Evolutionary conservation across 2,113 vertebrate species (phyloP), one percentile per base, ranked within the genome.

Genomic region (Leptodactylus fuscus): DNA sequence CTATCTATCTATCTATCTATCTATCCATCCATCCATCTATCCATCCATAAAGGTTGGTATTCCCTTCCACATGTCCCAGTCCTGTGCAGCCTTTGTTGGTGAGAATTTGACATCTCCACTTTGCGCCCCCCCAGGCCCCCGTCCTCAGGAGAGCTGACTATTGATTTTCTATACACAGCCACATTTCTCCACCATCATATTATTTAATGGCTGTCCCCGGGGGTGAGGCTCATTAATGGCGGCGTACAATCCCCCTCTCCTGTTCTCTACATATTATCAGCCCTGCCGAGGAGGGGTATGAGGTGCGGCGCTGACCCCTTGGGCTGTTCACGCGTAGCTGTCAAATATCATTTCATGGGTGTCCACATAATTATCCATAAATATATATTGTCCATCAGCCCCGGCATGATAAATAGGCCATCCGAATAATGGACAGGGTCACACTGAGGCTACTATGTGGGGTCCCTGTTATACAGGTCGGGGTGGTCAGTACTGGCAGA

Each of bases 141-240:
- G 1, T 18, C 12, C 44, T 22, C 10, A 16, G 44, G 60, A 81
- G 62, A 81, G 53, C 22, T 5, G n/a, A 0, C 44, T 71, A 82
- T 82, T 71, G 81, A 82, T 81, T 87, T 88, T 88, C 87, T 84
- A 86, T 82, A 58, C 7, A 4, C 69, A 81, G 80, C 82, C 85
- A 18, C 82, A 62, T 75, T 71, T 84, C 71, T 60, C 29, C 16
- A 67, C 55, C 81, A 55, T 75, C 74, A 77, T 67, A 67, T 38
- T 78, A 78, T 85, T 85, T 85, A 85, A 85, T 85, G 83, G 83
- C 38, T 53, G 58, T 48, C 83, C 83, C 83, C 60, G 5, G 83
- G 83, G 74, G 48, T 29, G 16, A 29, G 53, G 44, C 46, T 77
- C 74, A 48, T 74, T 85, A 85, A 69, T 41, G 83, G 49, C 77